Conservation (phyloP, 2,113 vertebrate species). For the Cryptoleucopteryx plumbea region DNA sequence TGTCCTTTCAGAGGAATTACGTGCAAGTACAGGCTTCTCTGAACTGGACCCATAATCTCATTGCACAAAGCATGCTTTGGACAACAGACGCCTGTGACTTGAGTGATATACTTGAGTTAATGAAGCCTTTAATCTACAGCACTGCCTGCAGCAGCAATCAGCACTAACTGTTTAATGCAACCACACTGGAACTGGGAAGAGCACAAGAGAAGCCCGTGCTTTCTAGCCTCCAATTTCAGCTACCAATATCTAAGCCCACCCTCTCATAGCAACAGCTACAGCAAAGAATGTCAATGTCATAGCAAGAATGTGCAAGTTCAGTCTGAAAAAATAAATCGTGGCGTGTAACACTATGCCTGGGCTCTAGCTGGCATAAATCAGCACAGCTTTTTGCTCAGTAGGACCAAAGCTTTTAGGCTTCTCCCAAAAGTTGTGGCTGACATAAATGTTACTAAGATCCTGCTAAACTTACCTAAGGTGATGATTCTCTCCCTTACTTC, state of each 20-base stretch:
- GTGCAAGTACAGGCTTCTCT: background rate
- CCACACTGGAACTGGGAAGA: background rate
- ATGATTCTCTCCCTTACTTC: background rate
- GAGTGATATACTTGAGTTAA: background rate
- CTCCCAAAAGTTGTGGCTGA: background rate
- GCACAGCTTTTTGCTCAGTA: background rate
- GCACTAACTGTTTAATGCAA: background rate
- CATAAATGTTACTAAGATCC: background rate
- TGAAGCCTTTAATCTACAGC: conserved; percentile 15
- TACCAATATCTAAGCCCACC: background rate
- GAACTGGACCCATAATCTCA: background rate
- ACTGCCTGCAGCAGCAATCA: background rate
- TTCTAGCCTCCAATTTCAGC: background rate
- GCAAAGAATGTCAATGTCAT: conserved; percentile 25
- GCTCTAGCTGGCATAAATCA: background rate
- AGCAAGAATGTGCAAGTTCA: background rate
- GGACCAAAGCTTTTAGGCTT: background rate
- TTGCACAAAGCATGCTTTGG: background rate
- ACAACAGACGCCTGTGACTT: background rate
- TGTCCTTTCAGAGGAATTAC: background rate
- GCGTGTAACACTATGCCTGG: background rate
- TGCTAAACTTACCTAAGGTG: background rate
- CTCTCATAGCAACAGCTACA: background rate
- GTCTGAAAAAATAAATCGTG: background rate
- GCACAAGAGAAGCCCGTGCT: background rate